Conservation (phyloP, 2,113 vertebrate species). For the Neolamprologus variostigma region DNA sequence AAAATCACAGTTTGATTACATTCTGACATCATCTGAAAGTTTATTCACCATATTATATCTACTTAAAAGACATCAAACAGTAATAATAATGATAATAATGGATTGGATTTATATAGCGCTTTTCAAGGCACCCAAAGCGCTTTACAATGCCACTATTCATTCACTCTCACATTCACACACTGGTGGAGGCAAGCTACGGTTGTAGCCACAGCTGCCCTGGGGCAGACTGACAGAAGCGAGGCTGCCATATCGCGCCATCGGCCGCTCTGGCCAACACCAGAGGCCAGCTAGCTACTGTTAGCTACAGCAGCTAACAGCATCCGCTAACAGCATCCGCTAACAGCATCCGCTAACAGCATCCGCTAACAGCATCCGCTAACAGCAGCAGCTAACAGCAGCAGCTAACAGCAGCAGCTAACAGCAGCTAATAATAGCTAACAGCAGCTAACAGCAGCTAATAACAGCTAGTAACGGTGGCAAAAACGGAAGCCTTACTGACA, state of each 20-base stretch:
- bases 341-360: fast-evolving
- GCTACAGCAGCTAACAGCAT: too few relatives aligned
- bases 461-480: neutral
- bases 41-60: neutral
- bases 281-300: too few relatives aligned
- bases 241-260: too few relatives aligned
- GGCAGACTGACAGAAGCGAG: too few relatives aligned
- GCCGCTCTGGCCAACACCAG: too few relatives aligned
- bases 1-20: neutral
- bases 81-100: too few relatives aligned
- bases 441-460: fast-evolving
- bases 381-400: fast-evolving
- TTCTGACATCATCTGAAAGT: neutral
- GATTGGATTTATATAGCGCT: too few relatives aligned
- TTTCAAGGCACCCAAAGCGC: too few relatives aligned
- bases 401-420: fast-evolving
- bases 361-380: fast-evolving
- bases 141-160: too few relatives aligned
- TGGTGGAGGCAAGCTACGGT: too few relatives aligned
- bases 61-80: neutral
- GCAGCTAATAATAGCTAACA: fast-evolving
- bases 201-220: too few relatives aligned
- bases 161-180: too few relatives aligned
- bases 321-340: fast-evolving
- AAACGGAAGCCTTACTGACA: neutral